Evolutionary conservation across 2,888 invertebrate genomes (phyloP).

Genomic region (Meloe dianella): DNA sequence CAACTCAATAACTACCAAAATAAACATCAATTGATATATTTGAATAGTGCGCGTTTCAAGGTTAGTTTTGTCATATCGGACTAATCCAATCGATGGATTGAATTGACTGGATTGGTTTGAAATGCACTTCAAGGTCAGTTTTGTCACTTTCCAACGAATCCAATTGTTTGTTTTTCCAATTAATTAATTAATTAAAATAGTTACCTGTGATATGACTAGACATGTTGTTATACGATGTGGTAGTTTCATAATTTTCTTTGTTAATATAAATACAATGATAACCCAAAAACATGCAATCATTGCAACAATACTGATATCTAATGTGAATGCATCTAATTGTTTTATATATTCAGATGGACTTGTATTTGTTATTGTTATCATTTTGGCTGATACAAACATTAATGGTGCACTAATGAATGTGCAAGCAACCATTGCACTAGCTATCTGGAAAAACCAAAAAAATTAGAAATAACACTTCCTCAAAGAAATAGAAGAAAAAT

Average conservation of each 20-base stretch:
- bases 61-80: neutral
- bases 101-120: too few species aligned
- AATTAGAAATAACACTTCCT: too few species aligned
- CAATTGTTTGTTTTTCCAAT: too few species aligned
- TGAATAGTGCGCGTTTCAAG: too few species aligned
- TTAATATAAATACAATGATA: constrained; percentile 72
- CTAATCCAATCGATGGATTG: too few species aligned
- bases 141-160: too few species aligned
- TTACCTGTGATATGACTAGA: constrained; percentile 81
- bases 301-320: constrained; percentile 83
- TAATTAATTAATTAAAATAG: too few species aligned
- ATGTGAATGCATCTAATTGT: constrained; percentile 78
- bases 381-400: constrained; percentile 94
- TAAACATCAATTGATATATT: too few species aligned
- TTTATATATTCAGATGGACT: constrained; percentile 75
- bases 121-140: too few species aligned
- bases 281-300: constrained; percentile 81
- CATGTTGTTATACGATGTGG: constrained; percentile 84
- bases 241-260: constrained; percentile 77
- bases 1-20: constrained; percentile 67
- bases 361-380: constrained; percentile 80
- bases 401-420: constrained; percentile 94
- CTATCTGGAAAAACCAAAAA: constrained; percentile 68
- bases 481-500: too few species aligned
- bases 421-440: constrained; percentile 92